A percentile compares a stretch with the other conserved stretches of the same genome.
phyloP scores from a whole-genome alignment of 2,113 vertebrate species.

The Psittacus erithacus region DNA sequence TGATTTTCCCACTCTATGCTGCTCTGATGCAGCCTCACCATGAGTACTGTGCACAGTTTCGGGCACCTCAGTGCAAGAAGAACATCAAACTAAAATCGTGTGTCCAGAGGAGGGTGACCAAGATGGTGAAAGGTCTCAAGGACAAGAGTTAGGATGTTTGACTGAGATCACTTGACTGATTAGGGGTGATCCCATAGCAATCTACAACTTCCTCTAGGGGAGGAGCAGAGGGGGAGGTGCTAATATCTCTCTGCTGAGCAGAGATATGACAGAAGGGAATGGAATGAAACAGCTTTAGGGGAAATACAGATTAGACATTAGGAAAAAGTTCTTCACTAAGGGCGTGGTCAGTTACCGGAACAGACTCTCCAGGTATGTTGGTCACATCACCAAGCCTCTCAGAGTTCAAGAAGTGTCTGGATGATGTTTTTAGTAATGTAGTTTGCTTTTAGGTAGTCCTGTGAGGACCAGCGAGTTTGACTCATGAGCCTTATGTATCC shows the following conservation, averaged over 20 bases:
- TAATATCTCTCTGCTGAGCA: neutral
- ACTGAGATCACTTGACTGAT: neutral
- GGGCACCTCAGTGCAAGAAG: neutral
- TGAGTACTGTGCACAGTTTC: neutral
- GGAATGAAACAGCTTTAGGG: neutral
- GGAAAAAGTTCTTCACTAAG: neutral
- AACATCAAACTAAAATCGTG: neutral
- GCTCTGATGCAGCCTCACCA: neutral
- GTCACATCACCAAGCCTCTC: neutral
- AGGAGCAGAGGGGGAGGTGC: neutral
- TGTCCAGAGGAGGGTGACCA: neutral
- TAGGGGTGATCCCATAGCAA: neutral
- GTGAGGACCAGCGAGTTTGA: neutral
- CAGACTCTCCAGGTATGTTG: neutral
- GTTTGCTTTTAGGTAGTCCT: neutral
- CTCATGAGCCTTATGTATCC: neutral
- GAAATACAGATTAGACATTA: neutral
- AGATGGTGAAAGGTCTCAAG: neutral
- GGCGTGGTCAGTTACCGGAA: neutral
- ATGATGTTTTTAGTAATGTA: neutral
- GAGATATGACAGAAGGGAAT: neutral
- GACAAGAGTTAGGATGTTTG: neutral
- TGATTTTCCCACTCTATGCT: neutral
- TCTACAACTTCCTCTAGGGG: neutral
- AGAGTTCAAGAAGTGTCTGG: neutral